Base-by-base conservation (phyloP, 2,113 vertebrate species). In the Sarotherodon lohbergeri region DNA sequence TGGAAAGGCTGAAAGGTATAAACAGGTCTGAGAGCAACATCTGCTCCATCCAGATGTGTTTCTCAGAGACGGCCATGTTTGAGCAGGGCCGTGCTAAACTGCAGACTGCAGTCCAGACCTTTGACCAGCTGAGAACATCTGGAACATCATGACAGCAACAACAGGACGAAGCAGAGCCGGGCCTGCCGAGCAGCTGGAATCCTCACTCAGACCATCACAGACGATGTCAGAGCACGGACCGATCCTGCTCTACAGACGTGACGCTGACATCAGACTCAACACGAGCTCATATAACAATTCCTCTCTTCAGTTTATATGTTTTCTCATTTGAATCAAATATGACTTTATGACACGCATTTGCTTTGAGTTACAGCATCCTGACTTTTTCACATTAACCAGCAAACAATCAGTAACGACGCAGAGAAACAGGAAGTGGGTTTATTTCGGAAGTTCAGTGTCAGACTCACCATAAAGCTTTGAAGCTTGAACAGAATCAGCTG, bases 291-390 rank as follows among this genome's bases (percentile, higher is more conserved):
- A 1, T 9, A 0, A 14, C 3, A 6, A 41, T 41, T 22, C 63
- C 12, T 71, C 9, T 7, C 0, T 19, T 63, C 59, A 63, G 3
- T 63, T 63, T 36, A 19, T n/a, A n/a, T 32, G 16, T 19, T 29
- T 68, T 41, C 19, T 41, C 7, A 13, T 68, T 13, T 14, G 19
- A 41, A 41, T 68, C 19, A 41, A 68, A 41, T 22, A n/a, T 41
- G 63, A 22, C 17, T 36, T 36, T 0, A 63, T 11, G 61, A 39
- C 10, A 2, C 17, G 50, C 50, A 4, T 52, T 3, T 12, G 56
- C 4, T 24, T 41, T 41, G 39, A 4, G 8, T 24, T 4, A 41
- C 63, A 71, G 63, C 36, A 14, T 41, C 6, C 3, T 2, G 10
- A 68, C n/a, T 68, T 13, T 68, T 63, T 41, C 39, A 24, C 0